Evolutionary conservation across 2,113 vertebrate genomes (phyloP).

Genomic region (Pedionomus torquatus): DNA sequence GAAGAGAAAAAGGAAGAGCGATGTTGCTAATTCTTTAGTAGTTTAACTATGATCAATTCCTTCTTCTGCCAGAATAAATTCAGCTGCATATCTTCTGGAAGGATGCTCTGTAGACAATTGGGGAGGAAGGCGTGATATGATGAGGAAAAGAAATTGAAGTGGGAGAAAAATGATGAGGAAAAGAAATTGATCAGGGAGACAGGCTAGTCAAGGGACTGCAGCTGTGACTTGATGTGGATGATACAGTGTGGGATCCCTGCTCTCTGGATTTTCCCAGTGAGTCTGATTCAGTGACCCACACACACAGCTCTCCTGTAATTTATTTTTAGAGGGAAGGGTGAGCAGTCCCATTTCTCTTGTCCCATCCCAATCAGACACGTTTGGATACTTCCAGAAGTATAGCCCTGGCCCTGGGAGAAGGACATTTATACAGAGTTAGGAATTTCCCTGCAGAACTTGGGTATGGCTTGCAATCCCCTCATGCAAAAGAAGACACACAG

Average conservation of each 20-base stretch:
- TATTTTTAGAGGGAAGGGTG: neutral
- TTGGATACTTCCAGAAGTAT: neutral
- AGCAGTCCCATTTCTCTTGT: neutral
- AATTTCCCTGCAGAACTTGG: neutral
- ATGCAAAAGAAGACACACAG: neutral
- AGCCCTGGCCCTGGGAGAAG: neutral
- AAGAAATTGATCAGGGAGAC: neutral
- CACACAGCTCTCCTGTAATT: neutral
- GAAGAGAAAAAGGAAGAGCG: neutral
- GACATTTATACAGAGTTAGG: neutral
- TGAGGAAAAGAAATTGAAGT: neutral
- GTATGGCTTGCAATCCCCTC: neutral
- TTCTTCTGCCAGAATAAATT: neutral
- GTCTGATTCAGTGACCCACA: neutral
- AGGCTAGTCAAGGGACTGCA: neutral
- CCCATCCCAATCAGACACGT: neutral
- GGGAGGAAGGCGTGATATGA: neutral
- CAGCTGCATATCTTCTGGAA: neutral
- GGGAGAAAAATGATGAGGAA: neutral
- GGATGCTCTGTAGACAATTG: neutral
- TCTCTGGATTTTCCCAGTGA: neutral
- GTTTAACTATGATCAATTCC: neutral
- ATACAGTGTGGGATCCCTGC: neutral
- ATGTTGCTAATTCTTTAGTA: neutral
- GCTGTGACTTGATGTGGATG: neutral